These are phyloP conservation scores for Antrozous pallidus DNA, from an alignment of 2,797 vertebrate genomes.

Conservation along the genomic window DNA sequence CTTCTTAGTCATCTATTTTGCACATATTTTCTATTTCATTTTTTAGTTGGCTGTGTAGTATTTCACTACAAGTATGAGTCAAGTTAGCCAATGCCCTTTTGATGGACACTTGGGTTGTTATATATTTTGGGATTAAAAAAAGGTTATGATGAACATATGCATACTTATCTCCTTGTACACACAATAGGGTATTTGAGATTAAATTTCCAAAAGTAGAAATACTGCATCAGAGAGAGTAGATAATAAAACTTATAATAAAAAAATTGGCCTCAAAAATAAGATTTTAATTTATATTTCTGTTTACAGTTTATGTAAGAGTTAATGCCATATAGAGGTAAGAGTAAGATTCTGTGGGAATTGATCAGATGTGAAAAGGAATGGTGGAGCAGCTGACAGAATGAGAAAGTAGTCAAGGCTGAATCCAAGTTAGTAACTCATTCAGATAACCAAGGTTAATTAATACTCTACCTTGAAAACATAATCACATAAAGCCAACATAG, in stretches of 20 bases:
- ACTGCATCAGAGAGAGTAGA: neutral
- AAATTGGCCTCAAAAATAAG: neutral
- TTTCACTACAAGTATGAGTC: neutral
- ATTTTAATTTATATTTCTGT: neutral
- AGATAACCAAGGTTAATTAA: neutral
- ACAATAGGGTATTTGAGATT: neutral
- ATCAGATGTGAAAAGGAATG: neutral
- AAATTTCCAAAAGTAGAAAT: slow-evolving; percentile 4
- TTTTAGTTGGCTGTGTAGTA: neutral
- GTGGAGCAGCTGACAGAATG: neutral
- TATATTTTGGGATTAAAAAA: slow-evolving; percentile 23
- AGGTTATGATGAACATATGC: neutral
- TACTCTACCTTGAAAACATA: neutral
- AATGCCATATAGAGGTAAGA: neutral
- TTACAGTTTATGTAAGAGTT: neutral
- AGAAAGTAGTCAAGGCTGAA: neutral
- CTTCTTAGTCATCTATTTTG: neutral
- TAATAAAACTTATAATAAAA: neutral
- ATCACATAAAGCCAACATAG: neutral
- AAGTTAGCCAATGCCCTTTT: neutral
- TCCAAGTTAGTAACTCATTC: neutral
- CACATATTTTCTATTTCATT: neutral
- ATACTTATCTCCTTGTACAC: neutral
- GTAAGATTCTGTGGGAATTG: neutral
- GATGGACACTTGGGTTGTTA: neutral